phyloP scores from a whole-genome alignment of 2,888 invertebrate species.

The Drosophila bunnanda region DNA sequence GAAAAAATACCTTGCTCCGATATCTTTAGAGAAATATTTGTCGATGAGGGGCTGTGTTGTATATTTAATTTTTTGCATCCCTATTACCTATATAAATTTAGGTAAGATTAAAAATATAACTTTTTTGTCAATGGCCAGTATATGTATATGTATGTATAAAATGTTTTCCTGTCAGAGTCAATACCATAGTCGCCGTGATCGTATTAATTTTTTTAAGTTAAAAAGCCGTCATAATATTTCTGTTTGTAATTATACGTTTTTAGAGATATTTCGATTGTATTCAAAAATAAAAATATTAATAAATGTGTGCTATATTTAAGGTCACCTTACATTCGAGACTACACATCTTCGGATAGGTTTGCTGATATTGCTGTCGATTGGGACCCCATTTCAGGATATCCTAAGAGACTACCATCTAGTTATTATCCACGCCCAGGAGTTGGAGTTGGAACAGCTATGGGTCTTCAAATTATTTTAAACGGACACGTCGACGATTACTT shows the following conservation, averaged over 20 bases:
- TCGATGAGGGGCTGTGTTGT: constrained; percentile 94
- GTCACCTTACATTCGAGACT: constrained; percentile 65
- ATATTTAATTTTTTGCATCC: constrained; percentile 91
- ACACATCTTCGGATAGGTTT: constrained; percentile 66
- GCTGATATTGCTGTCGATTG: constrained; percentile 86
- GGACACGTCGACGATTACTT: constrained; percentile 90
- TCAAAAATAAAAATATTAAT: neutral
- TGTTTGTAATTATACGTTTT: neutral
- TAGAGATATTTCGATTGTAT: neutral
- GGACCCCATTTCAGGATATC: constrained; percentile 90
- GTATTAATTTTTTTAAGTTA: neutral
- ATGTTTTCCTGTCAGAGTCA: neutral
- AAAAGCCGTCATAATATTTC: neutral
- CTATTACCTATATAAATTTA: constrained; percentile 87
- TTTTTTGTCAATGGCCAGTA: neutral
- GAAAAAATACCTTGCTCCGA: constrained; percentile 87
- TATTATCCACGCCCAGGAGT: constrained; percentile 86
- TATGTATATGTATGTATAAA: neutral
- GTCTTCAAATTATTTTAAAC: constrained; percentile 89
- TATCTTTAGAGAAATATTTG: constrained; percentile 90
- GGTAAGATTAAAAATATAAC: constrained; percentile 76
- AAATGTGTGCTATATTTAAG: constrained; percentile 35
- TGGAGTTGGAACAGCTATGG: constrained; percentile 89
- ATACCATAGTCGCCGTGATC: neutral
- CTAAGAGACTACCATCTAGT: constrained; percentile 85